A percentile compares a stretch with the other conserved stretches of the same genome.
Conservation (phyloP, 2,113 vertebrate genomes). For the Aythya baeri region DNA sequence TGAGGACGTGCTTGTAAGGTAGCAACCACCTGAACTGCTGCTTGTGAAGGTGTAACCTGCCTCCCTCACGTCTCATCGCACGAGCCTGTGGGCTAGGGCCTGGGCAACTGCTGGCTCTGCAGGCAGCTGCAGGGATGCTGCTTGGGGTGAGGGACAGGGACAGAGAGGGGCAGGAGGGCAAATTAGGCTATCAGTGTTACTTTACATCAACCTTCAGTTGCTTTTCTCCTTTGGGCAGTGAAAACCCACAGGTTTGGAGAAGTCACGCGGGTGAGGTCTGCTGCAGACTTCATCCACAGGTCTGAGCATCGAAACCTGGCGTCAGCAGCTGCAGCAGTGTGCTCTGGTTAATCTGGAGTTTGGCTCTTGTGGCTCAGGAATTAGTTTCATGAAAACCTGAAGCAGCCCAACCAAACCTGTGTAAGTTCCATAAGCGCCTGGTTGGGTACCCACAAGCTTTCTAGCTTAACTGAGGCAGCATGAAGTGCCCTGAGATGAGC, state of each 20-base stretch:
- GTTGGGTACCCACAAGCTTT: not conserved
- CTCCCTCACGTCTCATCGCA: not conserved
- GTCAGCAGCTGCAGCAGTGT: not conserved
- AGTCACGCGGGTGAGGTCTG: not conserved
- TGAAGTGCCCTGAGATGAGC: not conserved
- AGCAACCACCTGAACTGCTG: not conserved
- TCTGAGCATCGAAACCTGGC: fast-evolving
- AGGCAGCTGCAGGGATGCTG: not conserved
- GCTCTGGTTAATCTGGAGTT: not conserved
- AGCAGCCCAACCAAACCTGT: not conserved
- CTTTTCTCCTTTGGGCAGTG: not conserved
- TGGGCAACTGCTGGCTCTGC: not conserved
- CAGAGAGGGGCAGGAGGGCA: not conserved
- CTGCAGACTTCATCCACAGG: not conserved
- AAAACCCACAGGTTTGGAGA: not conserved
- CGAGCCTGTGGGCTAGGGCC: not conserved
- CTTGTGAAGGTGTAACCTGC: not conserved
- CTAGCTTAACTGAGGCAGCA: not conserved
- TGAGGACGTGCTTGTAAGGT: not conserved
- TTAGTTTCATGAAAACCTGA: not conserved
- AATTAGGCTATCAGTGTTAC: not conserved
- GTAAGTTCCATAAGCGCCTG: not conserved
- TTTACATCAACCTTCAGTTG: not conserved
- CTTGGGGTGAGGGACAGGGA: not conserved
- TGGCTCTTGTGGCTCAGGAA: not conserved